A percentile compares a stretch with the other conserved stretches of the same genome.
phyloP scores from a whole-genome alignment of 2,888 invertebrate species.

The Hypomecis punctinalis region DNA sequence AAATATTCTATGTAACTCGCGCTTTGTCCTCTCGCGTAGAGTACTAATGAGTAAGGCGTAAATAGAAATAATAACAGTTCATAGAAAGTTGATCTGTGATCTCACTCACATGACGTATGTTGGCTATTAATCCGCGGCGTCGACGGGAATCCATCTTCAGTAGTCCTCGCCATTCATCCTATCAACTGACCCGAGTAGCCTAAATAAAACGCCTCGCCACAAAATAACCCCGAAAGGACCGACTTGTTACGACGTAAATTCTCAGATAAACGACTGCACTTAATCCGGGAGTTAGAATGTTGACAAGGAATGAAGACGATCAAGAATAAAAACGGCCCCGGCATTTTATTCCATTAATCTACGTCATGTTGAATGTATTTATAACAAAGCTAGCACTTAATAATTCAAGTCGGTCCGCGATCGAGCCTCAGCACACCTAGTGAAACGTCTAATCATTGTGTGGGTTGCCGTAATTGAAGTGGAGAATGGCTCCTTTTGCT shows the following conservation, averaged over 20 bases:
- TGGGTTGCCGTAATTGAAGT: slow-evolving; percentile 81
- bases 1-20: slow-evolving; percentile 42
- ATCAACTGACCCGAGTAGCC: slow-evolving; percentile 63
- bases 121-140: slow-evolving; percentile 53
- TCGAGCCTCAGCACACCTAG: slow-evolving; percentile 68
- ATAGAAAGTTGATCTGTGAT: slow-evolving; percentile 51
- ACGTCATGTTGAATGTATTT: slow-evolving; percentile 79
- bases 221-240: slow-evolving; percentile 70
- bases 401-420: slow-evolving; percentile 72
- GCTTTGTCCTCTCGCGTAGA: slow-evolving; percentile 36
- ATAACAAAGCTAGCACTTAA: slow-evolving; percentile 82
- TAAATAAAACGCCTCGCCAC: slow-evolving; percentile 68
- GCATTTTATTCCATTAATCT: slow-evolving; percentile 79
- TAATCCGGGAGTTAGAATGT: slow-evolving; percentile 81
- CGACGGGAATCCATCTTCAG: slow-evolving; percentile 52
- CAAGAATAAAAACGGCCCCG: slow-evolving; percentile 71
- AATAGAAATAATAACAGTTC: slow-evolving; percentile 46
- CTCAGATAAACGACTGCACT: slow-evolving; percentile 78
- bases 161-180: slow-evolving; percentile 51
- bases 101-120: slow-evolving; percentile 54
- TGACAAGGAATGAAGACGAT: slow-evolving; percentile 77
- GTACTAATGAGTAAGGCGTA: slow-evolving; percentile 43
- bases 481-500: slow-evolving; percentile 71
- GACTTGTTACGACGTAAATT: slow-evolving; percentile 72
- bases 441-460: slow-evolving; percentile 82